These are phyloP conservation scores for Cantharis nigra DNA, from an alignment of 2,888 invertebrate genomes.

Conservation along the genomic window DNA sequence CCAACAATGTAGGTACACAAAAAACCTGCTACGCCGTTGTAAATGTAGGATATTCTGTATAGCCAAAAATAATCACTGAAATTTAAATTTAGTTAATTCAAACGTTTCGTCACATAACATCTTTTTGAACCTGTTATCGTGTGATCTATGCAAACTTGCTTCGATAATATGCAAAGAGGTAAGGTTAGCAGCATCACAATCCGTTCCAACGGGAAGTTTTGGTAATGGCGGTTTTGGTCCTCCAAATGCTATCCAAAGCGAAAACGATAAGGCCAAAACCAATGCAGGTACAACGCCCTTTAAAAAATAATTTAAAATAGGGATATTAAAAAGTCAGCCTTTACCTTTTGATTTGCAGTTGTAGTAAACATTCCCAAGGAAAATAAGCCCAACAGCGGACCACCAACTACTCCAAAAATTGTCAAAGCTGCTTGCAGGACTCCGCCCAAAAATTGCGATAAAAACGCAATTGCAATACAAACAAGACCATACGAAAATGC, in stretches of 20 bases:
- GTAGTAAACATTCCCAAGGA: constrained; percentile 84
- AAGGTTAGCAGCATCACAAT: constrained; percentile 48
- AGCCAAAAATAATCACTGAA: constrained; percentile 63
- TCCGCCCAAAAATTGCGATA: constrained; percentile 81
- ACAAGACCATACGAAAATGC: constrained; percentile 75
- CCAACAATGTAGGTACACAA: constrained; percentile 59
- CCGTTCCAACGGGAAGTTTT: constrained; percentile 62
- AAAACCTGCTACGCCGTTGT: constrained; percentile 67
- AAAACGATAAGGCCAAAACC: constrained; percentile 66
- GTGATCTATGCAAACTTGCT: background rate
- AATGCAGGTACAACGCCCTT: constrained; percentile 74
- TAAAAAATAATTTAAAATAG: constrained; percentile 18
- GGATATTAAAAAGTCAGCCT: background rate
- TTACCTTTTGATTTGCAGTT: constrained; percentile 69
- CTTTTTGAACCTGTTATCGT: background rate
- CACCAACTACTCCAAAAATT: constrained; percentile 86
- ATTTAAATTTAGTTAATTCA: background rate
- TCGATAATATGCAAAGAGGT: background rate
- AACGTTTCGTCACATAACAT: background rate
- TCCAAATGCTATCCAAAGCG: constrained; percentile 86
- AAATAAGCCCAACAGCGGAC: constrained; percentile 84
- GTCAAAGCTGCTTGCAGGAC: constrained; percentile 86
- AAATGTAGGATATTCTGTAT: constrained; percentile 75
- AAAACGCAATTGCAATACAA: constrained; percentile 80
- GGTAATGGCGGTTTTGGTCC: constrained; percentile 69